phyloP scores from a whole-genome alignment of 1,140 invertebrate genomes.

The Chlorops oryzae region DNA sequence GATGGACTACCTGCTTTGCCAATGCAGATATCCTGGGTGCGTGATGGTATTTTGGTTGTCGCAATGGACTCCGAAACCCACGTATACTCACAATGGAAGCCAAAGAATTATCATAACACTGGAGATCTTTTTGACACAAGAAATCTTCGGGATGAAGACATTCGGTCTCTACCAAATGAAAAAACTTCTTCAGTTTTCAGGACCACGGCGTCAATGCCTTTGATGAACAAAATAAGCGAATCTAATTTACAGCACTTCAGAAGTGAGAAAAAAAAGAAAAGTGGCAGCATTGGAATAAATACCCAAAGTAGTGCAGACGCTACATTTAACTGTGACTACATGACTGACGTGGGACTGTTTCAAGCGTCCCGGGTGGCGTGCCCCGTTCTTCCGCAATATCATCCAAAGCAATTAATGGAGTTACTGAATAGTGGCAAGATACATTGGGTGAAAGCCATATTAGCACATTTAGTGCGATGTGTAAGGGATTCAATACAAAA shows the following conservation, averaged over 20 bases:
- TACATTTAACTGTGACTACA: constrained; percentile 56
- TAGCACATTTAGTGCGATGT: constrained; percentile 81
- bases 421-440: constrained; percentile 98
- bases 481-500: constrained; percentile 55
- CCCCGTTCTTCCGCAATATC: constrained; percentile 98
- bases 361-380: constrained; percentile 94
- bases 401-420: constrained; percentile 98
- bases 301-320: constrained; percentile 19
- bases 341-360: constrained; percentile 92
- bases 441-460: constrained; percentile 93
- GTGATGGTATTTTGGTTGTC: constrained; percentile 94
- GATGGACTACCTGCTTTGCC: constrained; percentile 93
- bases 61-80: constrained; percentile 99
- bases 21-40: constrained; percentile 97
- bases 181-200: constrained; percentile 61
- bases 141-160: constrained; percentile 72
- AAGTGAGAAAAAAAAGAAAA: constrained; percentile 55
- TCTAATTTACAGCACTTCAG: constrained; percentile 73
- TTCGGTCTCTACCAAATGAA: constrained; percentile 67
- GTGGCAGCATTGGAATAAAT: constrained; percentile 16
- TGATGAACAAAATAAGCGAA: constrained; percentile 72
- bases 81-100: constrained; percentile 97
- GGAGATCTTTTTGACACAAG: constrained; percentile 56
- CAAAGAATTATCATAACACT: constrained; percentile 37
- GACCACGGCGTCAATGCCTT: constrained; percentile 69